These are phyloP conservation scores for Lapara coniferarum DNA, from an alignment of 2,888 invertebrate genomes.

Conservation along the genomic window DNA sequence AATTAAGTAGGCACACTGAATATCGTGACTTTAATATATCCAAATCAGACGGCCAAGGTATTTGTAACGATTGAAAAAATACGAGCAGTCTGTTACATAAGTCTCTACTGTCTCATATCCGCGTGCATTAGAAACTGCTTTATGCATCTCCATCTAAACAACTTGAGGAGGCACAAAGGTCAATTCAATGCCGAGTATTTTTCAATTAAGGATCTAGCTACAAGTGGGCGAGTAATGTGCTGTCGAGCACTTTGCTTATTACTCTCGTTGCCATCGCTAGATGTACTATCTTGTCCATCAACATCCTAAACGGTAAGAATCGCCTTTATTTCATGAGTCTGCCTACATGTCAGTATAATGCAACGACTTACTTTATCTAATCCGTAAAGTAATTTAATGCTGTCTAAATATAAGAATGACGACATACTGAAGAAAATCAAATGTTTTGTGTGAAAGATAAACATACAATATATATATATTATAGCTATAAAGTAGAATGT, in stretches of 20 bases:
- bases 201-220: conserved; percentile 67
- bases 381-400: conserved; percentile 15
- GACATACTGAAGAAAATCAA: conserved; percentile 12
- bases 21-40: background rate
- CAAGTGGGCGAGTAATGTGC: conserved; percentile 67
- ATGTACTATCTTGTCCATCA: conserved; percentile 54
- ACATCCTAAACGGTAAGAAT: conserved; percentile 22
- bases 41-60: background rate
- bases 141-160: conserved; percentile 21
- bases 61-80: background rate
- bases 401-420: conserved; percentile 21
- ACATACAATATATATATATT: background rate
- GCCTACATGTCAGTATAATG: conserved; percentile 8
- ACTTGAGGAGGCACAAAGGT: conserved; percentile 64
- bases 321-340: background rate
- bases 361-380: conserved; percentile 12
- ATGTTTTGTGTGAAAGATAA: background rate
- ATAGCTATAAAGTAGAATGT: conserved; percentile 24
- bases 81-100: background rate
- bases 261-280: conserved; percentile 54
- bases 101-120: background rate
- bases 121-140: conserved; percentile 30
- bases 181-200: conserved; percentile 65
- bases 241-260: conserved; percentile 62
- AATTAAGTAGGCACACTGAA: no score